Evolutionary conservation across 2,113 vertebrate species (phyloP).

Genomic region (Suricata suricatta): DNA sequence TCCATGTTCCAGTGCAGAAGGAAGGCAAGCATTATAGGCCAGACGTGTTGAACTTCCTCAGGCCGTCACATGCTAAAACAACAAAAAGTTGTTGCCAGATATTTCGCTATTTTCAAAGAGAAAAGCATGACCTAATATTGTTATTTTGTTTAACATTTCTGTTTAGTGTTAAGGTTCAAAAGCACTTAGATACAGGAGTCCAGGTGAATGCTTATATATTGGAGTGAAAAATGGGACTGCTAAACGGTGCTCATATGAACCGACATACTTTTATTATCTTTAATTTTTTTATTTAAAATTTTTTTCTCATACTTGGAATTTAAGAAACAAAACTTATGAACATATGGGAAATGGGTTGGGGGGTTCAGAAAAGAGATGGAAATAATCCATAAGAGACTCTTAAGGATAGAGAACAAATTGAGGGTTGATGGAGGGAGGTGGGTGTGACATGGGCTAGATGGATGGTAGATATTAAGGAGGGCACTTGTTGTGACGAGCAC

Average conservation of each 20-base stretch:
- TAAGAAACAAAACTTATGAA: too few species aligned
- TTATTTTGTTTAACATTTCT: slow-evolving; percentile 28
- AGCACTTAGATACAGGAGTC: background rate
- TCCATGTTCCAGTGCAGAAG: background rate
- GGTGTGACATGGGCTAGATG: too few species aligned
- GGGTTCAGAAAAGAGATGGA: too few species aligned
- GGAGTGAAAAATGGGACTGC: background rate
- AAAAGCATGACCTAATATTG: slow-evolving; percentile 9
- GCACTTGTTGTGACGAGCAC: too few species aligned
- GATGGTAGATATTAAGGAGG: too few species aligned
- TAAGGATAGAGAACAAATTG: too few species aligned
- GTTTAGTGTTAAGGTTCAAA: background rate
- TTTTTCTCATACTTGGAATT: background rate
- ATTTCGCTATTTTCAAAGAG: slow-evolving; percentile 42
- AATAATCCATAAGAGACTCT: too few species aligned
- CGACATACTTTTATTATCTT: background rate
- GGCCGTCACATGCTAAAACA: slow-evolving; percentile 19
- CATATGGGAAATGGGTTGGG: too few species aligned
- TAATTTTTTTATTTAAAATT: background rate
- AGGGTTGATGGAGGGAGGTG: too few species aligned
- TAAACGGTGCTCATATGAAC: background rate
- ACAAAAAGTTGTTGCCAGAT: background rate
- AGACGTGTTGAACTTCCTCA: background rate
- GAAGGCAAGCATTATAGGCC: background rate
- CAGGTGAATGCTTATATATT: background rate